phyloP scores from a whole-genome alignment of 2,113 vertebrate species.

The Chrysemys picta region DNA sequence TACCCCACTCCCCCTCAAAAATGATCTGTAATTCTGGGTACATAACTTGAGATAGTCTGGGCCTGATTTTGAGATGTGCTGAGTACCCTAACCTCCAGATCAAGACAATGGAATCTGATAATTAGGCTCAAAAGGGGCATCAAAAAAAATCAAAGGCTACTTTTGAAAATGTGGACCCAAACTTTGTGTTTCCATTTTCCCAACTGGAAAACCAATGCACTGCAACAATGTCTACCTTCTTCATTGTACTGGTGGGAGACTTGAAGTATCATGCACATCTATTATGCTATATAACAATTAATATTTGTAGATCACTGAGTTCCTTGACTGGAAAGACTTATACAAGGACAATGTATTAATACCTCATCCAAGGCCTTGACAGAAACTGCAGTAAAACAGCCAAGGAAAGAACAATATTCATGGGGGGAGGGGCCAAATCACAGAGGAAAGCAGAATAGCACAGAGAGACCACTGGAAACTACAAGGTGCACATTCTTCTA shows the following conservation, averaged over 20 bases:
- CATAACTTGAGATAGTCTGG: neutral
- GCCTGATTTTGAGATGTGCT: neutral
- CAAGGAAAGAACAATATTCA: neutral
- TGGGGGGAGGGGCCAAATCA: neutral
- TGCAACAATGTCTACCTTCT: neutral
- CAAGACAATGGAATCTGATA: fast-evolving
- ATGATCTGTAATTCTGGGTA: fast-evolving
- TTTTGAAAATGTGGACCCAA: neutral
- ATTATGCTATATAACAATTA: neutral
- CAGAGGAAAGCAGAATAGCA: neutral
- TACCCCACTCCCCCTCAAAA: neutral
- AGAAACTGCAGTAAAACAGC: neutral
- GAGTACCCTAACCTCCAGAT: neutral
- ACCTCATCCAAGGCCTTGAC: neutral
- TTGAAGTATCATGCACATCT: neutral
- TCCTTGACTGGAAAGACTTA: neutral
- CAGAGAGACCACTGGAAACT: neutral
- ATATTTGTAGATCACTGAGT: neutral
- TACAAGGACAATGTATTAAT: neutral
- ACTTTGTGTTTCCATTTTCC: too few species aligned
- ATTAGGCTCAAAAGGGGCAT: neutral
- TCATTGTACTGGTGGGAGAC: neutral
- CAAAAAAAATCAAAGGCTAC: fast-evolving
- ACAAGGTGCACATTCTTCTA: neutral
- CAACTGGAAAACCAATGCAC: too few species aligned